A percentile compares a stretch with the other conserved stretches of the same genome.
These are phyloP conservation scores for Drosophila oshimai DNA, from an alignment of 1,140 invertebrate species.

Conservation along the genomic window DNA sequence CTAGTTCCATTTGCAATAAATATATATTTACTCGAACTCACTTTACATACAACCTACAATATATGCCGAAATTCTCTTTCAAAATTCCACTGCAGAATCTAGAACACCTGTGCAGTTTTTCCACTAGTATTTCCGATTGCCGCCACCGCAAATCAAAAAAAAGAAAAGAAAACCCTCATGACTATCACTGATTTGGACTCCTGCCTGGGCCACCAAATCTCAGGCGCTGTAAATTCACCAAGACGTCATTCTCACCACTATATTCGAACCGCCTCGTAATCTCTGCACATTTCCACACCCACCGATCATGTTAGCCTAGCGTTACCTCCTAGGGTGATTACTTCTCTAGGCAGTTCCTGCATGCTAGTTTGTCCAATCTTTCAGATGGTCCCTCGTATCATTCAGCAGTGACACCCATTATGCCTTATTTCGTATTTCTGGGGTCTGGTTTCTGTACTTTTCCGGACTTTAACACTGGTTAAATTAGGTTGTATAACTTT, in stretches of 20 bases:
- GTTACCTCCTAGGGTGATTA: conserved; percentile 28
- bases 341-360: conserved; percentile 37
- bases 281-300: conserved; percentile 10
- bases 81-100: conserved; percentile 42
- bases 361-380: conserved; percentile 47
- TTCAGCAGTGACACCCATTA: conserved; percentile 5
- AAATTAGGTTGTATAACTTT: too few species aligned
- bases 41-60: conserved; percentile 28
- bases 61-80: conserved; percentile 41
- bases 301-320: conserved; percentile 38
- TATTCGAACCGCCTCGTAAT: conserved; percentile 9
- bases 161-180: conserved; percentile 7
- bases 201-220: neutral
- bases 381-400: neutral
- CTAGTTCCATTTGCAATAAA: conserved; percentile 53
- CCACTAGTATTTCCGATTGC: conserved; percentile 41
- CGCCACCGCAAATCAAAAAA: conserved; percentile 4
- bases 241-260: neutral
- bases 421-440: too few species aligned
- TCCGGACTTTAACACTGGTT: too few species aligned
- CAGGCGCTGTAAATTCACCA: conserved; percentile 4
- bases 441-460: neutral
- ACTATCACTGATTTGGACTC: conserved; percentile 11
- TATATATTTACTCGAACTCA: conserved; percentile 34
- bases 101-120: conserved; percentile 42